Evolutionary conservation across 2,888 invertebrate species (phyloP).

Genomic region (Cosmopolites sordidus): DNA sequence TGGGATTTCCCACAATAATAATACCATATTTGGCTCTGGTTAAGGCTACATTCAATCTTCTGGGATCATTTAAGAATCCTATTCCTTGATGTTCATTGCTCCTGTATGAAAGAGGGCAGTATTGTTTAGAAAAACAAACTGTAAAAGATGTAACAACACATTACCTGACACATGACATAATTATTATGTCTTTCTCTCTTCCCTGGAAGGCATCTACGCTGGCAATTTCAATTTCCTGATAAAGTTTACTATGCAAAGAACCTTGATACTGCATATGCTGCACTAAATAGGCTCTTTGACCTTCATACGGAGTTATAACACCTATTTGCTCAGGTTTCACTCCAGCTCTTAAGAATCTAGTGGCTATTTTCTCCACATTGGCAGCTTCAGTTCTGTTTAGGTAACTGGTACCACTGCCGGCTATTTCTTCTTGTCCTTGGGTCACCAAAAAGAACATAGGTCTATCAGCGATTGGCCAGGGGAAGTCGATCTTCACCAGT

Average conservation of each 20-base stretch:
- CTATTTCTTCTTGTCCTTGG: constrained; percentile 97
- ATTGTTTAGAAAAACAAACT: constrained; percentile 51
- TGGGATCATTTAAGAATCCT: constrained; percentile 96
- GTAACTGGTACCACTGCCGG: constrained; percentile 97
- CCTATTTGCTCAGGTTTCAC: constrained; percentile 98
- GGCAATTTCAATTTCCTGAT: constrained; percentile 98
- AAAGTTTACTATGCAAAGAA: constrained; percentile 91
- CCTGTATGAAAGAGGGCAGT: constrained; percentile 68
- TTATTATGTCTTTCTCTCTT: constrained; percentile 97
- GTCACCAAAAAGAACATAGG: constrained; percentile 99
- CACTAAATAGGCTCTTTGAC: constrained; percentile 93
- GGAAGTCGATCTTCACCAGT: constrained; percentile 87
- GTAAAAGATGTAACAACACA: not conserved
- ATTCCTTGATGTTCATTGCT: constrained; percentile 56
- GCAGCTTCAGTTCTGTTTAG: constrained; percentile 97
- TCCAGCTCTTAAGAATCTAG: constrained; percentile 86
- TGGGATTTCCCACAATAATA: constrained; percentile 98
- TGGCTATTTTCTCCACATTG: constrained; percentile 97
- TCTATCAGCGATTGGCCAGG: constrained; percentile 94
- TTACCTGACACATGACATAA: constrained; percentile 92
- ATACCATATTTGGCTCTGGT: constrained; percentile 97
- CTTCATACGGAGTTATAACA: constrained; percentile 98
- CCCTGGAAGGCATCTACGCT: constrained; percentile 99
- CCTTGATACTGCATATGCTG: constrained; percentile 99
- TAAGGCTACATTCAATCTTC: constrained; percentile 94